These are phyloP conservation scores for Dasyornis broadbenti DNA, from an alignment of 2,113 vertebrate genomes.

Conservation along the genomic window DNA sequence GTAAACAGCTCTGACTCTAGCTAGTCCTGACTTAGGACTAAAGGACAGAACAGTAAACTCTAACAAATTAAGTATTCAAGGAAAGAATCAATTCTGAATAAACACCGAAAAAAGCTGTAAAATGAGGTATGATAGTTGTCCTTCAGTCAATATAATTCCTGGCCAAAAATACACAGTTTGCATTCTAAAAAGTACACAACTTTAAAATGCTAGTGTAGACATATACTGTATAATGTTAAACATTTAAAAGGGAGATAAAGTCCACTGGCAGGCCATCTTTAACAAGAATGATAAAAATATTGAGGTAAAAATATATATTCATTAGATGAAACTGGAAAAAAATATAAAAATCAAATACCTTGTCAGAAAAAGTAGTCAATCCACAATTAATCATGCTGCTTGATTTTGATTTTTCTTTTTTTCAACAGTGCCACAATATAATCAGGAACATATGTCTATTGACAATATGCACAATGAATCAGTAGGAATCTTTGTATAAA, in stretches of 20 bases:
- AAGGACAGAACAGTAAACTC: not conserved
- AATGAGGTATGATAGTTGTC: conserved; percentile 76
- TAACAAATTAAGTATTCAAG: not conserved
- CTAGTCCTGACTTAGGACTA: not conserved
- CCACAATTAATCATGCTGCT: conserved; percentile 14
- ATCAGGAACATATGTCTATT: not conserved
- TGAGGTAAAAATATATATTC: conserved; percentile 22
- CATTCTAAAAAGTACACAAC: not conserved
- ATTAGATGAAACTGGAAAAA: not conserved
- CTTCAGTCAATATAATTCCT: conserved; percentile 50
- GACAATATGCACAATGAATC: not conserved
- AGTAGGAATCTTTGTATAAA: conserved; percentile 7
- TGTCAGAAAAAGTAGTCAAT: conserved; percentile 58
- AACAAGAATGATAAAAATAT: conserved; percentile 33
- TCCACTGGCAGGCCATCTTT: not conserved
- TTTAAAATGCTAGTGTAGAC: conserved; percentile 34
- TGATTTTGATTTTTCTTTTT: conserved; percentile 16
- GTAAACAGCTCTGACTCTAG: not conserved
- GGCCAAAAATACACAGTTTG: conserved; percentile 3
- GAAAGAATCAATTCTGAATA: conserved; percentile 11
- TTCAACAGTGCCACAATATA: conserved; percentile 39
- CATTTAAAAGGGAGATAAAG: conserved; percentile 18
- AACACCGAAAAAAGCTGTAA: conserved; percentile 17
- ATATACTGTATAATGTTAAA: conserved; percentile 16
- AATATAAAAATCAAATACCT: not conserved